Percentiles rank a stretch among this genome's conserved stretches.
phyloP scores from a whole-genome alignment of 2,113 vertebrate genomes.

The Tautogolabrus adspersus region DNA sequence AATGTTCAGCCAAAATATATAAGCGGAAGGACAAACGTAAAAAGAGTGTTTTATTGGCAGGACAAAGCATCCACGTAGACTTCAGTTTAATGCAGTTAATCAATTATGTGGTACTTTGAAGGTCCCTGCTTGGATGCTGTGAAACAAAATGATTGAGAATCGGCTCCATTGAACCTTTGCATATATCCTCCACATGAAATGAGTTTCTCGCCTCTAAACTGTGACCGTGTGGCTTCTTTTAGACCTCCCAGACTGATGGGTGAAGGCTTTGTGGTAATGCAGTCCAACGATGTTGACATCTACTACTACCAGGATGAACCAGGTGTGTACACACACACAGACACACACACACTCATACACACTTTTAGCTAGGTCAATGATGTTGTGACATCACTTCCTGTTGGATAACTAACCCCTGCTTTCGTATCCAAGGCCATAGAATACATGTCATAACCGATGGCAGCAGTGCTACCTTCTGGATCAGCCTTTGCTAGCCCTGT shows the following conservation, averaged over 20 bases:
- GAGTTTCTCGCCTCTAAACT: neutral
- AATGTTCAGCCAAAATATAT: neutral
- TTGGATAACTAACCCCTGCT: no score
- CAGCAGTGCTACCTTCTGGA: no score
- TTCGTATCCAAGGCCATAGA: no score
- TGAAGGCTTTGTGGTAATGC: slow-evolving; percentile 99
- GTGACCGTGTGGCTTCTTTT: neutral
- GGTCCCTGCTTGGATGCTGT: neutral
- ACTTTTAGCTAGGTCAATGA: no score
- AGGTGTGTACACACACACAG: slow-evolving; percentile 79
- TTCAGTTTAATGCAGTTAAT: neutral
- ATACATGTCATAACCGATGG: no score
- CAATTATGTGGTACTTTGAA: neutral
- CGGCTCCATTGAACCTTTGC: neutral
- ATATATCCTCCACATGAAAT: neutral
- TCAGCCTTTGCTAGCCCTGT: no score
- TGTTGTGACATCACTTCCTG: no score
- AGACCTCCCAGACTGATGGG: slow-evolving; percentile 98
- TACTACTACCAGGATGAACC: slow-evolving; percentile 99
- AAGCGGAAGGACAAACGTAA: neutral
- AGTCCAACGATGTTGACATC: slow-evolving; percentile 98
- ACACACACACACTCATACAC: neutral
- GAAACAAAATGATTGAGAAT: neutral
- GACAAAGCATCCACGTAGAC: neutral
- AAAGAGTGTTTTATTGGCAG: neutral